Evolutionary conservation across 2,797 vertebrate genomes (phyloP).

Genomic region (Chelidonichthys spinosus): DNA sequence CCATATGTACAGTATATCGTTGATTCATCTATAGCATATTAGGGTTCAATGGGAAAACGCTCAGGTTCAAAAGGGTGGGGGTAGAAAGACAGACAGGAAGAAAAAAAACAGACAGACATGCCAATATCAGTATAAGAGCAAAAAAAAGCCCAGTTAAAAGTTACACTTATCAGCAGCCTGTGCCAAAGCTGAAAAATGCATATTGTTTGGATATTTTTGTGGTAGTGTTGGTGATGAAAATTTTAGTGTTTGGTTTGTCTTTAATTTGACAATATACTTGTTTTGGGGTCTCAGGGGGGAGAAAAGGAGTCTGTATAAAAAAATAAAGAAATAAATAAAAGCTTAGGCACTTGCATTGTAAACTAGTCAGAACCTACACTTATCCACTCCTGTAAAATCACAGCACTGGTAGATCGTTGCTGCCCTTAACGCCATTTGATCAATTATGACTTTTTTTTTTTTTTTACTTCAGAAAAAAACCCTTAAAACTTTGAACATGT

Average conservation of each 20-base stretch:
- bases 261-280: conserved; percentile 68
- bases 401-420: conserved; percentile 72
- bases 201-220: conserved; percentile 67
- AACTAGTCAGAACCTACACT: conserved; percentile 66
- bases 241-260: conserved; percentile 67
- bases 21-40: conserved; percentile 69
- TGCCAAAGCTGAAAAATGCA: conserved; percentile 75
- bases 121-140: conserved; percentile 40
- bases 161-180: conserved; percentile 65
- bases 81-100: conserved; percentile 14
- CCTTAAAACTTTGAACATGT: conserved; percentile 20
- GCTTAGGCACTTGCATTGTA: conserved; percentile 81
- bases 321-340: conserved; percentile 51
- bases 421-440: conserved; percentile 33
- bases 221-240: conserved; percentile 61
- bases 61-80: conserved; percentile 68
- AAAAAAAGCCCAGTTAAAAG: conserved; percentile 52
- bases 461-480: conserved; percentile 23
- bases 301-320: conserved; percentile 59
- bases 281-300: conserved; percentile 65
- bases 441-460: conserved; percentile 26
- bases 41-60: conserved; percentile 67
- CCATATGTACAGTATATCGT: conserved; percentile 77
- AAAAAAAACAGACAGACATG: conserved; percentile 24
- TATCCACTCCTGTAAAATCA: conserved; percentile 66